phyloP scores from a whole-genome alignment of 2,888 invertebrate genomes.

The Brachyopa scutellaris region DNA sequence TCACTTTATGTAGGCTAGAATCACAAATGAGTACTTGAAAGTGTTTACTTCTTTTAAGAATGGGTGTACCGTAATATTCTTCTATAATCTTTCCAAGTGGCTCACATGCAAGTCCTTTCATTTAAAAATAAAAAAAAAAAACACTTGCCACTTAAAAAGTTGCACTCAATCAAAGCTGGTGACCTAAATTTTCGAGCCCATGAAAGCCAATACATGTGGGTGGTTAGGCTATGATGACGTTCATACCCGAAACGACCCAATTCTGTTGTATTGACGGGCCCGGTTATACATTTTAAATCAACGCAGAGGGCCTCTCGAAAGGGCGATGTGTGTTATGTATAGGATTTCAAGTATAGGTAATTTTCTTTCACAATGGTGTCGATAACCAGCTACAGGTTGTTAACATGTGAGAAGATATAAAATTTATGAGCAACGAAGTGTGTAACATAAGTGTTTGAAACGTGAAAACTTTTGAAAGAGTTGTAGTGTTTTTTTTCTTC shows the following conservation, averaged over 20 bases:
- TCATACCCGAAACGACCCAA: constrained; percentile 33
- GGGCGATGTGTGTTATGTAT: constrained; percentile 18
- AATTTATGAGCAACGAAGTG: constrained; percentile 50
- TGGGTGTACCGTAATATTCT: no score
- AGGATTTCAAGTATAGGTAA: constrained; percentile 38
- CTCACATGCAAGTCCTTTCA: no score
- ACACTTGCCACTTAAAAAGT: no score
- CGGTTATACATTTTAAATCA: constrained; percentile 52
- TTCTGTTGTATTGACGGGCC: constrained; percentile 19
- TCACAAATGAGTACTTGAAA: no score
- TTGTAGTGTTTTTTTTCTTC: no score
- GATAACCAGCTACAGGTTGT: constrained; percentile 59
- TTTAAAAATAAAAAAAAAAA: no score
- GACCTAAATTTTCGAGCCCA: constrained; percentile 1
- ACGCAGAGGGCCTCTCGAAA: constrained; percentile 35
- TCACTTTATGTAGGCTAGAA: no score
- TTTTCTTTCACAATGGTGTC: constrained; percentile 58
- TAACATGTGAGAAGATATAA: constrained; percentile 36
- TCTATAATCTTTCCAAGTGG: no score
- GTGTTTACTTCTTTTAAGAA: no score
- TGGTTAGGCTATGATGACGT: not conserved
- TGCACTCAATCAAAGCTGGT: no score
- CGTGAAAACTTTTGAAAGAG: not conserved
- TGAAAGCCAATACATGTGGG: not conserved
- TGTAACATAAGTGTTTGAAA: not conserved